phyloP scores from a whole-genome alignment of 2,888 invertebrate species.

The Cheilosia impressa region DNA sequence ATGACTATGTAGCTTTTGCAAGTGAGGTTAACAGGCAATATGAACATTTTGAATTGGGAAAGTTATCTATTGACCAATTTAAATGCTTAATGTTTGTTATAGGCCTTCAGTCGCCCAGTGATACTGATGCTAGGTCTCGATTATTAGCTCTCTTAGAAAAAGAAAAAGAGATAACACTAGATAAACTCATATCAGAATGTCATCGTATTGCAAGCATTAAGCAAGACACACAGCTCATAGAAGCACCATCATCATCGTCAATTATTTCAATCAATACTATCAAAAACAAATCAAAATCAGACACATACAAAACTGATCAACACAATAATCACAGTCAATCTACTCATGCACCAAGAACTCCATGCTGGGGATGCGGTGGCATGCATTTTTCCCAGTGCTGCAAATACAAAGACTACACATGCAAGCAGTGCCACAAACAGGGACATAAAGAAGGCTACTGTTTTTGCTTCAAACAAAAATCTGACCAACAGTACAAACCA shows the following conservation, averaged over 20 bases:
- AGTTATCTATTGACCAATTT: slow-evolving; percentile 52
- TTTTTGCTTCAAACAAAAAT: slow-evolving; percentile 38
- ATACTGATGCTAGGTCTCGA: slow-evolving; percentile 67
- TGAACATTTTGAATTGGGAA: slow-evolving; percentile 23
- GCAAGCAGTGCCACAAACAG: slow-evolving; percentile 15
- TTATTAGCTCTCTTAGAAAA: slow-evolving; percentile 53
- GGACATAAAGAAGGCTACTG: slow-evolving; percentile 83
- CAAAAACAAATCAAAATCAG: background rate
- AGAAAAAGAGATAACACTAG: slow-evolving; percentile 11
- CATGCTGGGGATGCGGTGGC: slow-evolving; percentile 31
- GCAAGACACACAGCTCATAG: slow-evolving; percentile 38
- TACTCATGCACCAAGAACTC: slow-evolving; percentile 12
- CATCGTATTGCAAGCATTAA: slow-evolving; percentile 32
- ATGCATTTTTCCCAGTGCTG: slow-evolving; percentile 37
- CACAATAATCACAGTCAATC: slow-evolving; percentile 2
- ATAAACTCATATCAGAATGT: slow-evolving; percentile 45
- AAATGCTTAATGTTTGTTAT: slow-evolving; percentile 70
- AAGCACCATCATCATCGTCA: slow-evolving; percentile 4
- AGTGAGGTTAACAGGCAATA: slow-evolving; percentile 17
- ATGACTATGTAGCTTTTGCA: slow-evolving; percentile 53
- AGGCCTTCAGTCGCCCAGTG: slow-evolving; percentile 60
- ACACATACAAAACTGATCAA: slow-evolving; percentile 1
- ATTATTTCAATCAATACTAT: background rate
- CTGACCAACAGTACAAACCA: slow-evolving; percentile 13
- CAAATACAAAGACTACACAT: slow-evolving; percentile 17